Conservation (phyloP, 1,140 invertebrate genomes). For the Ceratina calcarata region DNA sequence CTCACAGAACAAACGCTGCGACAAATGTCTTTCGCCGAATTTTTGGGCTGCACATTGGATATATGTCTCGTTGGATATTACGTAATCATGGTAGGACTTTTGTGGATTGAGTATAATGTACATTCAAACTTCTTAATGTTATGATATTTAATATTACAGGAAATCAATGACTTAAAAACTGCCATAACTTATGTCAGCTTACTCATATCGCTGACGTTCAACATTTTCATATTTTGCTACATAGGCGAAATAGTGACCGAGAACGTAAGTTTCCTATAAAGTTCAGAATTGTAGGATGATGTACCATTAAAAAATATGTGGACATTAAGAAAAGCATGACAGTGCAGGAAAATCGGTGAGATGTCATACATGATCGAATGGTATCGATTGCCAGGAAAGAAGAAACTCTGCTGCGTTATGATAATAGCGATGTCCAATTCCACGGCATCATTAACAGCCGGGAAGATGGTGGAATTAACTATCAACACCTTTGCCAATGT, state of each 20-base stretch:
- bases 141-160: conserved; percentile 48
- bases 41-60: conserved; percentile 46
- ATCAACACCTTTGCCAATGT: conserved; percentile 58
- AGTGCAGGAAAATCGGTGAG: conserved; percentile 58
- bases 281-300: neutral
- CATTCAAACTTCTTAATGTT: neutral
- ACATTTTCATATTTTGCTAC: conserved; percentile 68
- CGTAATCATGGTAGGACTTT: conserved; percentile 39
- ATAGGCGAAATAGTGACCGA: conserved; percentile 63
- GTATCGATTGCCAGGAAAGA: conserved; percentile 55
- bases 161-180: conserved; percentile 39
- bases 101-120: neutral
- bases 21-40: conserved; percentile 63
- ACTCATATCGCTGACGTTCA: conserved; percentile 53
- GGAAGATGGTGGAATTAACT: conserved; percentile 50
- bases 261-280: conserved; percentile 41
- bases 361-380: conserved; percentile 50
- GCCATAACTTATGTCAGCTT: conserved; percentile 48
- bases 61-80: conserved; percentile 57
- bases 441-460: conserved; percentile 53
- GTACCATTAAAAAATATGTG: too few relatives aligned
- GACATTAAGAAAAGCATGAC: too few relatives aligned
- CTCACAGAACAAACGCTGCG: conserved; percentile 22
- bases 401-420: conserved; percentile 49
- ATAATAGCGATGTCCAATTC: conserved; percentile 61